phyloP scores from a whole-genome alignment of 2,113 vertebrate genomes.

The Rhizomys pruinosus region DNA sequence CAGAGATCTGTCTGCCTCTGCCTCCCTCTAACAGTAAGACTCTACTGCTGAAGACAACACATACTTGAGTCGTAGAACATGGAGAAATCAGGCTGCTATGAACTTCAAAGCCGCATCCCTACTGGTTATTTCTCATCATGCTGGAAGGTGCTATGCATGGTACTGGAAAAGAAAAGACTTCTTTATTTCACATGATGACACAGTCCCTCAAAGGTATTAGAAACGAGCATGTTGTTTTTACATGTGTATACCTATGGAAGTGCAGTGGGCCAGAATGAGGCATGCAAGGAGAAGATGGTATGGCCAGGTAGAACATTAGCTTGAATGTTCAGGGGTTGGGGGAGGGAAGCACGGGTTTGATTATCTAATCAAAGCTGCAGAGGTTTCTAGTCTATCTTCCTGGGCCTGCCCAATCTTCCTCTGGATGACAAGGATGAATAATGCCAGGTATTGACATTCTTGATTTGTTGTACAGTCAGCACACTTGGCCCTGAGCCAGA shows the following conservation, averaged over 20 bases:
- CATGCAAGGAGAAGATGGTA: background rate
- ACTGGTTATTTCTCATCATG: too few relatives aligned
- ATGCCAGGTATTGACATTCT: too few relatives aligned
- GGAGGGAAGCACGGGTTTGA: background rate
- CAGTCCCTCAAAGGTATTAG: background rate
- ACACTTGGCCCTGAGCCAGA: background rate
- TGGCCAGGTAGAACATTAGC: background rate
- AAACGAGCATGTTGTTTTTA: background rate
- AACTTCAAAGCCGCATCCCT: too few relatives aligned
- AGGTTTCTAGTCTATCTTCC: background rate
- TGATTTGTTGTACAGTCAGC: background rate
- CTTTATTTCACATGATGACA: background rate
- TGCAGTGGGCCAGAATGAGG: background rate
- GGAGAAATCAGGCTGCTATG: too few relatives aligned
- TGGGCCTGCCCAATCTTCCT: background rate
- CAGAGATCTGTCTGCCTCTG: too few relatives aligned
- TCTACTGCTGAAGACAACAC: too few relatives aligned
- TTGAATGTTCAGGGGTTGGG: accelerated
- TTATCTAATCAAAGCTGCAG: accelerated
- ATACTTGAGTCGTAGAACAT: too few relatives aligned
- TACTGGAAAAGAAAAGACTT: background rate
- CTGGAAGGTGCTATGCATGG: too few relatives aligned
- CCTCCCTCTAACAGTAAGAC: too few relatives aligned
- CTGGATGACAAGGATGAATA: background rate
- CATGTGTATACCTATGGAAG: background rate